These are phyloP conservation scores for Dryomyza anilis DNA, from an alignment of 2,888 invertebrate genomes.

Conservation along the genomic window DNA sequence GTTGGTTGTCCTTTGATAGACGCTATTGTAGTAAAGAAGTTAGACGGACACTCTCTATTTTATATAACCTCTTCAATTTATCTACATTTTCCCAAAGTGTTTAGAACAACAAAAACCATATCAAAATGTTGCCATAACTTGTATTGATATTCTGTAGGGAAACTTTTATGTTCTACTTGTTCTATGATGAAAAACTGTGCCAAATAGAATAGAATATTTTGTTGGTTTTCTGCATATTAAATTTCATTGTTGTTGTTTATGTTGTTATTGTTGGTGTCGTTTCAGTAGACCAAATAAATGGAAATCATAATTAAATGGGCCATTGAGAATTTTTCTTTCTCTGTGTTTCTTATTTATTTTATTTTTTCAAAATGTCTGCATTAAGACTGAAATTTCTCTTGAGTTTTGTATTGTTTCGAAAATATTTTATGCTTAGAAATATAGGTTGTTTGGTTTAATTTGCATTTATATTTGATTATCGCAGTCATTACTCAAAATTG, in stretches of 20 bases:
- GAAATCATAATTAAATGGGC: slow-evolving; percentile 15
- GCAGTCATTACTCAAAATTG: too few relatives aligned
- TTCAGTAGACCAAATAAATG: neutral
- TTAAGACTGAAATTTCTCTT: too few relatives aligned
- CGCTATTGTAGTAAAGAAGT: neutral
- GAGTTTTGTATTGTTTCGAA: too few relatives aligned
- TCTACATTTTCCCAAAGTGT: neutral
- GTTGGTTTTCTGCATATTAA: neutral
- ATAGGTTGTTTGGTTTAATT: too few relatives aligned
- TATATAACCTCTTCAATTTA: slow-evolving; percentile 6
- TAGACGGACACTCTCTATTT: neutral
- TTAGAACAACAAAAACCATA: neutral
- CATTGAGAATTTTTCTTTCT: slow-evolving; percentile 3
- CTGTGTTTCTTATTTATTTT: too few relatives aligned
- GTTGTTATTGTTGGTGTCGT: neutral
- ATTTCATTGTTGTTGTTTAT: neutral
- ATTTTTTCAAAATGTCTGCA: too few relatives aligned
- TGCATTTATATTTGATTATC: too few relatives aligned
- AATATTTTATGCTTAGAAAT: too few relatives aligned
- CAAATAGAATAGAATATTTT: neutral
- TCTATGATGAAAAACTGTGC: neutral
- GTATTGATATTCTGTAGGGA: slow-evolving; percentile 23
- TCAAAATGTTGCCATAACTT: neutral
- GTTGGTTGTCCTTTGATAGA: neutral
- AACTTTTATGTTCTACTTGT: too few relatives aligned